Evolutionary conservation across 2,888 invertebrate genomes (phyloP).

Genomic region (Nebria salina): DNA sequence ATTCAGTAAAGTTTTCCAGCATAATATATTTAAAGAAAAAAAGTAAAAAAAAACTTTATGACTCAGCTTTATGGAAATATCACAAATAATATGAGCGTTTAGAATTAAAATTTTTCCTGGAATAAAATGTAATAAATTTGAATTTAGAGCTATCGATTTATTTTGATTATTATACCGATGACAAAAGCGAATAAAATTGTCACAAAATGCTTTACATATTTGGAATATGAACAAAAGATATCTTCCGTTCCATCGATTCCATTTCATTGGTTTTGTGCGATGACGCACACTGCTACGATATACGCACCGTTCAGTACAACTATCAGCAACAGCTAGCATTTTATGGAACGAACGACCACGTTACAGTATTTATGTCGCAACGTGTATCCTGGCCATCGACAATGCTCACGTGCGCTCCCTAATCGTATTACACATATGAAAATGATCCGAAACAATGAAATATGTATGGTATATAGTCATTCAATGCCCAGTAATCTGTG

Average conservation of each 20-base stretch:
- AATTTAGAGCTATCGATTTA: no score
- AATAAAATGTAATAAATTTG: no score
- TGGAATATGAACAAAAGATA: slow-evolving; percentile 25
- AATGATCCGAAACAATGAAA: slow-evolving; percentile 38
- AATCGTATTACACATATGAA: slow-evolving; percentile 38
- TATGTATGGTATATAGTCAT: slow-evolving; percentile 28
- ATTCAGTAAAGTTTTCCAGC: no score
- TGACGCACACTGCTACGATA: not conserved
- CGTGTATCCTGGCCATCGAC: slow-evolving; percentile 8
- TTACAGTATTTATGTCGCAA: not conserved
- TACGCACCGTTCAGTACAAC: not conserved
- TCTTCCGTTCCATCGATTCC: slow-evolving; percentile 17
- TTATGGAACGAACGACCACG: not conserved
- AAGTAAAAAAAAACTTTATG: no score
- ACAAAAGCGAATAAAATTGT: not conserved
- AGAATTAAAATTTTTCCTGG: not conserved
- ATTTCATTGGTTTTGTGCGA: not conserved
- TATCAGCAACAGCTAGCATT: not conserved
- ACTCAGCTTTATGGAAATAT: no score
- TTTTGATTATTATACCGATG: not conserved
- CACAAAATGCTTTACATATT: slow-evolving; percentile 15
- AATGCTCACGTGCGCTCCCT: slow-evolving; percentile 13
- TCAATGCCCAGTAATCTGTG: slow-evolving; percentile 38
- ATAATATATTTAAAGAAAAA: no score
- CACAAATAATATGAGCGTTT: not conserved